Percentiles rank a stretch among this genome's conserved stretches.
Evolutionary conservation across 2,888 invertebrate genomes (phyloP).

Genomic region (Fragum sueziense): DNA sequence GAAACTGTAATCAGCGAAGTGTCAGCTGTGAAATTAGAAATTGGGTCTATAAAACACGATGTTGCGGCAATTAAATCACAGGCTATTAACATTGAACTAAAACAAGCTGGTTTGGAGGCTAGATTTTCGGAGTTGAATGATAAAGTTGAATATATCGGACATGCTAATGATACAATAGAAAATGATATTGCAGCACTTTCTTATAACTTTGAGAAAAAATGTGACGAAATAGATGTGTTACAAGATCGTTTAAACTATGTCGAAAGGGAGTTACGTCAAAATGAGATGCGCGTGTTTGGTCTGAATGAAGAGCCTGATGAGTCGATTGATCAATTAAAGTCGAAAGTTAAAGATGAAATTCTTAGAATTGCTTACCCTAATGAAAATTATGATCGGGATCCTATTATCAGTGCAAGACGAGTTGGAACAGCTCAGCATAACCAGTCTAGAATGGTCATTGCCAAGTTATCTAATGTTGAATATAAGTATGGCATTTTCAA

Average conservation of each 20-base stretch:
- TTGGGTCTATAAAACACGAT: not conserved
- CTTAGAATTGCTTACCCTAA: not conserved
- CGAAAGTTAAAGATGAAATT: constrained; percentile 1
- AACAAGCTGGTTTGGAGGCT: not conserved
- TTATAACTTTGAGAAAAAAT: not conserved
- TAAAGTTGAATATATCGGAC: not conserved
- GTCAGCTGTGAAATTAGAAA: not conserved
- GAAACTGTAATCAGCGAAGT: not conserved
- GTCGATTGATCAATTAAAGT: not conserved
- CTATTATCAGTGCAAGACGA: not conserved
- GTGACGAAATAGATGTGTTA: not conserved
- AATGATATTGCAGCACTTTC: not conserved
- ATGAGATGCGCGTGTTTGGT: constrained; percentile 2
- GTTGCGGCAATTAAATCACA: not conserved
- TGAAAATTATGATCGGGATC: constrained; percentile 1
- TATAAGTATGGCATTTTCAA: constrained; percentile 21
- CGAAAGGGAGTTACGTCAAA: not conserved
- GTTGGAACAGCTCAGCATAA: not conserved
- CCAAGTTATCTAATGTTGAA: constrained; percentile 8
- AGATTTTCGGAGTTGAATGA: not conserved
- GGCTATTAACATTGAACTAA: not conserved
- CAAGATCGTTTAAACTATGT: not conserved
- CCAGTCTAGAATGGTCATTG: constrained; percentile 24
- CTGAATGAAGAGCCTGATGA: not conserved
- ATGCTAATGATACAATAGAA: not conserved